Base-by-base conservation (phyloP, 2,113 vertebrate species). In the Oncorhynchus kisutch region DNA sequence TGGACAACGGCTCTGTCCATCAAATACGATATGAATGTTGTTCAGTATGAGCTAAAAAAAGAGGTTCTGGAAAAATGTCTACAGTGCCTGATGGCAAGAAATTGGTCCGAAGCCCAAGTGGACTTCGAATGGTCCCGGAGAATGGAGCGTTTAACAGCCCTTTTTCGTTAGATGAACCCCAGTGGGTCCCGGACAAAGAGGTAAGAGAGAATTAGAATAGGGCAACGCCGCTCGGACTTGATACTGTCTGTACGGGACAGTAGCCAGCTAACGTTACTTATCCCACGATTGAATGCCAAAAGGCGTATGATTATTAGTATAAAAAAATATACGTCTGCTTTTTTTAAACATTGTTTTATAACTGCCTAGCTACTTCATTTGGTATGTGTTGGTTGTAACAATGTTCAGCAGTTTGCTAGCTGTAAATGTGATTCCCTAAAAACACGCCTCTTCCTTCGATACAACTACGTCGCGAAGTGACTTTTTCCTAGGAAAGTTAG, bases 181-280 rank as follows among this genome's bases (percentile, higher is more conserved):
- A 92, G 76, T 99, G 97, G 97, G 96, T 99, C 51, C 97, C 97
- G 5, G 97, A 99, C 80, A 98, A 95, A 90, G 97, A 99, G 95
- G 97, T 98, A 91, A 87, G 84, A 22, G 27, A 31, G 51, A 45
- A 45, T 54, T 18, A 54, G 3, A 54, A 18, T 16, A 54, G 3
- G 4, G 13, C 4, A 54, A 54, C 12, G 51, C 22, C 9, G 29
- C 5, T 49, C 18, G 70, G 67, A 75, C 69, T 82, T 45, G 39
- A 45, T 9, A 11, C 0, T 45, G 34, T 7, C 85, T 39, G 39
- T 39, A 39, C 39, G 8, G 39, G 39, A 45, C 39, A 39, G 39
- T 9, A 39, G 39, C 39, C 39, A 45, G 39, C 2, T 45, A 45
- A 54, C 51, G 16, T 54, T 54, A 54, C 3, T 14, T 54, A 5